Conservation (phyloP, 2,888 invertebrate species). For the Clitarchus hookeri region DNA sequence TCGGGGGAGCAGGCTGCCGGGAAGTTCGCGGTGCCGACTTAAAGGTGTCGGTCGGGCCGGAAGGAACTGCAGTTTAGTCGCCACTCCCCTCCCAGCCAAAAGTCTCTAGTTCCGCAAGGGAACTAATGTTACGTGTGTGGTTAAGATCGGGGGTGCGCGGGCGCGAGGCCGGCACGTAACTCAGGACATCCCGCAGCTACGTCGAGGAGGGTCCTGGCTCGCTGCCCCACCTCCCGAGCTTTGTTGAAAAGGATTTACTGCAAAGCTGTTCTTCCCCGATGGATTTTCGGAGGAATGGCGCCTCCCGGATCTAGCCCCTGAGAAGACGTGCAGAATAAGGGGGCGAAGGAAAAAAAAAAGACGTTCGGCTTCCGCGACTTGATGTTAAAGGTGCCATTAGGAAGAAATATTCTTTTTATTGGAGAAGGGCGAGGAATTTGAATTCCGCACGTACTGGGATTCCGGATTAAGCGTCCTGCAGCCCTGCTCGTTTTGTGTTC, state of each 20-base stretch:
- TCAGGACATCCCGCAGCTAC: background rate
- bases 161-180: background rate
- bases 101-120: background rate
- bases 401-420: background rate
- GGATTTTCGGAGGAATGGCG: background rate
- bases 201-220: background rate
- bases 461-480: background rate
- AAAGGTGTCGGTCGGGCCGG: background rate
- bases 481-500: background rate
- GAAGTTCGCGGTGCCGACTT: background rate
- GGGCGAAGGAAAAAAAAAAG: background rate
- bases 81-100: background rate
- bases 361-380: background rate
- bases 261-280: constrained; percentile 7
- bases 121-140: background rate
- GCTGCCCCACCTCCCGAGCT: background rate
- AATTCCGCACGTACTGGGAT: background rate
- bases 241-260: background rate
- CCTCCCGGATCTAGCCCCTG: too few relatives aligned
- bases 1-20: background rate
- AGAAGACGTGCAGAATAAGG: background rate
- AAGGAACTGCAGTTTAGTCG: background rate
- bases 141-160: background rate
- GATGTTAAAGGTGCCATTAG: constrained; percentile 1
- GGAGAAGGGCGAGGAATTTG: background rate